Base-by-base conservation (phyloP, 2,113 vertebrate genomes). In the Tachuris rubrigastra region DNA sequence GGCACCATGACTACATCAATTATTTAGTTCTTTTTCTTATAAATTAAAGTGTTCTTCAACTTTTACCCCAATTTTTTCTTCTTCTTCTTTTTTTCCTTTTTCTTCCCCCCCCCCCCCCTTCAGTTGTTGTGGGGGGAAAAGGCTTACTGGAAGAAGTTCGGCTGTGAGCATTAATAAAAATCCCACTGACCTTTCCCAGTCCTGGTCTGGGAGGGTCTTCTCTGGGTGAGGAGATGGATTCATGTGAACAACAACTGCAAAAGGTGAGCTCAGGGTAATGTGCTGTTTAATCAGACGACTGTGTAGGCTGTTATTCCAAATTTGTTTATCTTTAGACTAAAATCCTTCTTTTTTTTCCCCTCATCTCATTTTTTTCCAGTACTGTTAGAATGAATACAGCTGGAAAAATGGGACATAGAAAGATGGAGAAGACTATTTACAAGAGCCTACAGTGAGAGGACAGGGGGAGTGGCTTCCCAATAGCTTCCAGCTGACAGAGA, bases 1-100 rank as follows among this genome's bases (percentile, higher is more conserved):
- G 98, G 98, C 98, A 98, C 97, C 96, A 97, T 87, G 95, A 98
- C 97, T 89, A 96, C 98, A 98, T 99, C 98, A 98, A 98, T 99
- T 98, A 99, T 98, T 98, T 97, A 99, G 97, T 90, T 97, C 98
- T 97, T 97, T 98, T 98, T 97, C 97, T 97, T 97, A 98, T 97
- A 98, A 98, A 98, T 98, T 98, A 98, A 98, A 98, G 98, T 96
- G 96, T 98, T 98, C 98, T 98, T 98, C 98, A 94, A 97, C 97
- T 97, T 96, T 97, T 97, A 95, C 95, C 97, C 92, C 87, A 90
- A 63, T 90, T 90, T 84, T 84, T 90, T 90, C 87, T 84, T 77
- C 63, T 56, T 68, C 28, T 81, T 87, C 30, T 52, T 55, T 10
- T 11, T 19, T n/a, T 9, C 27, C 75, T 19, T 19, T 82, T 92